Evolutionary conservation across 2,888 invertebrate genomes (phyloP).

Genomic region (Phrixothrix hirtus): DNA sequence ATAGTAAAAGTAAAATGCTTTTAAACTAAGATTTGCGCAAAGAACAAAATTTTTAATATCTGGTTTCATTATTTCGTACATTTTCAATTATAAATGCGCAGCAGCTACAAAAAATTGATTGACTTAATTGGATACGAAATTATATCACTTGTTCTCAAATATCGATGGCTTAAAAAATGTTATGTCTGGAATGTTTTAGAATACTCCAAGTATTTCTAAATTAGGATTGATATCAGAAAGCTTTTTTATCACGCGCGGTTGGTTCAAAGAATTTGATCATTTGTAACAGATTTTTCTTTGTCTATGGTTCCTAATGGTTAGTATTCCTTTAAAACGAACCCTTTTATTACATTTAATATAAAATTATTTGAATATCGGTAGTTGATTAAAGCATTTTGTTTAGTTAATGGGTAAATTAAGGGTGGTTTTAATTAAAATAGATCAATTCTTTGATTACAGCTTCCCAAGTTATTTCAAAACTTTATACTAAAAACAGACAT

Average conservation of each 20-base stretch:
- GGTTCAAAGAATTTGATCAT: slow-evolving; percentile 24
- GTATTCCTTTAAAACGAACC: slow-evolving; percentile 6
- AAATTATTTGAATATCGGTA: slow-evolving; percentile 2
- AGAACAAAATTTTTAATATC: too few species aligned
- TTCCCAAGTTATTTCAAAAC: too few species aligned
- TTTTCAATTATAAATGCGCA: too few species aligned
- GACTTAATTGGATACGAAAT: slow-evolving; percentile 16
- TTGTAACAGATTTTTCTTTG: slow-evolving; percentile 26
- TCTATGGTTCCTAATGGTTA: slow-evolving; percentile 20
- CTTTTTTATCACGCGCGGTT: slow-evolving; percentile 32
- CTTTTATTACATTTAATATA: slow-evolving; percentile 6
- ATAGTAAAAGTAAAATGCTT: too few species aligned
- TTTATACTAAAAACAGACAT: too few species aligned
- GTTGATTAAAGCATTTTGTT: slow-evolving; percentile 17
- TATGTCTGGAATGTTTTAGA: slow-evolving; percentile 27
- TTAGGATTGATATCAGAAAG: slow-evolving; percentile 32
- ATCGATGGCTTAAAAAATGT: slow-evolving; percentile 11
- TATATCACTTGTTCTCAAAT: slow-evolving; percentile 10
- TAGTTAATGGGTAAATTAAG: slow-evolving; percentile 22
- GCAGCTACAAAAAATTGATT: slow-evolving; percentile 7
- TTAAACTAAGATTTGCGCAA: too few species aligned
- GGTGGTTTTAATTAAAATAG: slow-evolving; percentile 15
- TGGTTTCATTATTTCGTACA: too few species aligned
- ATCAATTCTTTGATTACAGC: too few species aligned
- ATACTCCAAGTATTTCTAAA: slow-evolving; percentile 35